Evolutionary conservation across 2,113 vertebrate genomes (phyloP).

Genomic region (Hylia prasina): DNA sequence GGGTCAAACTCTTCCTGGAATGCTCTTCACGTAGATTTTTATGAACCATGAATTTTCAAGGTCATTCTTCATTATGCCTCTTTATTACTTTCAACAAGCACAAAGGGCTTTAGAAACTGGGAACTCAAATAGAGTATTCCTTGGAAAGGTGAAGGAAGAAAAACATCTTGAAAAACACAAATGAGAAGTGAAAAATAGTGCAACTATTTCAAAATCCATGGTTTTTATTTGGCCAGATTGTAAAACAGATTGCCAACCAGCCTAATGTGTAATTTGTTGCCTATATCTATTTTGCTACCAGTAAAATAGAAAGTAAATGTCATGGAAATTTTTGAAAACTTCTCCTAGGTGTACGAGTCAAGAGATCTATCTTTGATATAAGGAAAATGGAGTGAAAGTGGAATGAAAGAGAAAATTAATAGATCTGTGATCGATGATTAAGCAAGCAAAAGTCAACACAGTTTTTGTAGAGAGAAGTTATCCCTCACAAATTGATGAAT

Average conservation of each 20-base stretch:
- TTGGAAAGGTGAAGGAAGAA: background rate
- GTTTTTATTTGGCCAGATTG: background rate
- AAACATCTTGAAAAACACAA: background rate
- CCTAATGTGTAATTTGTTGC: background rate
- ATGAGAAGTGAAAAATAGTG: background rate
- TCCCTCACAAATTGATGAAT: background rate
- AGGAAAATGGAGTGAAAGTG: background rate
- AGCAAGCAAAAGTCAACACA: background rate
- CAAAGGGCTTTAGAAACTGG: background rate
- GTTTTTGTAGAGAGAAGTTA: background rate
- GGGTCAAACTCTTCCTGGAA: background rate
- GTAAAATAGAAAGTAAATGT: background rate
- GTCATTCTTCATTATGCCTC: background rate
- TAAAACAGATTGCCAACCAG: constrained; percentile 7
- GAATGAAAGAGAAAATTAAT: background rate
- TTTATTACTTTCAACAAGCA: background rate
- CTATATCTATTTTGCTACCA: background rate
- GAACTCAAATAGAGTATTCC: background rate
- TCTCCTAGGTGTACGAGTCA: background rate
- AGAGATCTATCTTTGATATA: background rate
- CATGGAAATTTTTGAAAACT: background rate
- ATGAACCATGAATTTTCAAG: background rate
- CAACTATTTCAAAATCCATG: background rate
- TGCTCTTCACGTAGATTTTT: background rate
- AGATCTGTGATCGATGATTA: background rate